Evolutionary conservation across 2,888 invertebrate species (phyloP).

Genomic region (Tinea pellionella): DNA sequence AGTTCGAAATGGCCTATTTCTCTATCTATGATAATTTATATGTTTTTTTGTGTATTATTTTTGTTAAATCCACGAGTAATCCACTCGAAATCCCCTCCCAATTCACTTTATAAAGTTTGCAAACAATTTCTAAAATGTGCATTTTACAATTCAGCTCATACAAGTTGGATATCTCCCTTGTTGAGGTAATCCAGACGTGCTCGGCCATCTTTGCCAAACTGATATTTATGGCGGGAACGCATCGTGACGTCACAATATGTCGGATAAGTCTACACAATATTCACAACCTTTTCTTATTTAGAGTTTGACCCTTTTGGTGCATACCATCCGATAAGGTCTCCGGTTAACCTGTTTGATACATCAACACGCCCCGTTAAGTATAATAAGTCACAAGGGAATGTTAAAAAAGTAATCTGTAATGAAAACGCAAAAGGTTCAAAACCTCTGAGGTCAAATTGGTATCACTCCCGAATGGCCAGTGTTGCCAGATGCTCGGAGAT

Average conservation of each 20-base stretch:
- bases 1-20: no score
- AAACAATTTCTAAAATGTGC: constrained; percentile 42
- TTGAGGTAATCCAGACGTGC: constrained; percentile 15
- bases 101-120: not conserved
- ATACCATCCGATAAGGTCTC: not conserved
- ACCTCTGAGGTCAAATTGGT: not conserved
- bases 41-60: no score
- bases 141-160: constrained; percentile 37
- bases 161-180: not conserved
- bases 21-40: no score
- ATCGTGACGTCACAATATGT: constrained; percentile 17
- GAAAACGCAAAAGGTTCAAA: not conserved
- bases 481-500: not conserved
- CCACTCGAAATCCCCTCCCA: no score
- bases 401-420: no score
- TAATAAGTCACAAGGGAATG: no score
- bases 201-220: constrained; percentile 30
- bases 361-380: no score
- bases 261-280: not conserved
- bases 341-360: no score
- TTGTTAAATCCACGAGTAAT: no score
- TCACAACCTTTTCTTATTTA: constrained; percentile 17
- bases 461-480: not conserved
- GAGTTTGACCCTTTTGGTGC: constrained; percentile 16
- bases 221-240: constrained; percentile 55